Percentiles rank a stretch among this genome's conserved stretches.
These are phyloP conservation scores for Tyto alba DNA, from an alignment of 2,113 vertebrate species.

Conservation along the genomic window DNA sequence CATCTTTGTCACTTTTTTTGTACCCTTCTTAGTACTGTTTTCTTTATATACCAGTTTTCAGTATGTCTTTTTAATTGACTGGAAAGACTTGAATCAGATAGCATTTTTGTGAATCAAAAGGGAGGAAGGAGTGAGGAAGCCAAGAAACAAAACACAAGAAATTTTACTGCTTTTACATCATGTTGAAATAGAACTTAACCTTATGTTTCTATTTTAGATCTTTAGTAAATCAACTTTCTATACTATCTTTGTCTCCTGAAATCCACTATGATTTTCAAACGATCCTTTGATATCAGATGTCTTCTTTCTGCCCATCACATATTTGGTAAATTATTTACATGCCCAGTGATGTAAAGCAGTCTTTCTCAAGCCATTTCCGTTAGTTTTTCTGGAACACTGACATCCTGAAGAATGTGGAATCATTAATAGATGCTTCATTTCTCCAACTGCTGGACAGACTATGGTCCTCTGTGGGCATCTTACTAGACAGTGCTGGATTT, in stretches of 20 bases:
- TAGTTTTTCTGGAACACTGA: neutral
- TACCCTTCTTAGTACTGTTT: neutral
- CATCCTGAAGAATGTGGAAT: neutral
- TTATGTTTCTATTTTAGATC: neutral
- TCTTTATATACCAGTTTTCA: neutral
- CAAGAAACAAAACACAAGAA: neutral
- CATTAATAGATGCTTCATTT: neutral
- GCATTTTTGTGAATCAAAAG: neutral
- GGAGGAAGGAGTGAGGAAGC: neutral
- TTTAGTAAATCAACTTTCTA: neutral
- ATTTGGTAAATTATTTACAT: neutral
- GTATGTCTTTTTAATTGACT: neutral
- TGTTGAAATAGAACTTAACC: neutral
- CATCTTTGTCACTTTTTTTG: neutral
- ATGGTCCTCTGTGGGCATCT: constrained; percentile 94
- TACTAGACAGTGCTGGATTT: constrained; percentile 99
- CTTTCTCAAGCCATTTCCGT: neutral
- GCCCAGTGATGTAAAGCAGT: neutral
- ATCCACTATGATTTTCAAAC: neutral
- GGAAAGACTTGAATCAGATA: neutral
- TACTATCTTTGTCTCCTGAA: neutral
- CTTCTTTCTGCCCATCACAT: neutral
- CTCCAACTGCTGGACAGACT: neutral
- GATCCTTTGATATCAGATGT: neutral
- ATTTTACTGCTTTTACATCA: neutral